Percentiles rank a stretch among this genome's conserved stretches.
phyloP scores from a whole-genome alignment of 2,888 invertebrate species.

The Sycophila texana region DNA sequence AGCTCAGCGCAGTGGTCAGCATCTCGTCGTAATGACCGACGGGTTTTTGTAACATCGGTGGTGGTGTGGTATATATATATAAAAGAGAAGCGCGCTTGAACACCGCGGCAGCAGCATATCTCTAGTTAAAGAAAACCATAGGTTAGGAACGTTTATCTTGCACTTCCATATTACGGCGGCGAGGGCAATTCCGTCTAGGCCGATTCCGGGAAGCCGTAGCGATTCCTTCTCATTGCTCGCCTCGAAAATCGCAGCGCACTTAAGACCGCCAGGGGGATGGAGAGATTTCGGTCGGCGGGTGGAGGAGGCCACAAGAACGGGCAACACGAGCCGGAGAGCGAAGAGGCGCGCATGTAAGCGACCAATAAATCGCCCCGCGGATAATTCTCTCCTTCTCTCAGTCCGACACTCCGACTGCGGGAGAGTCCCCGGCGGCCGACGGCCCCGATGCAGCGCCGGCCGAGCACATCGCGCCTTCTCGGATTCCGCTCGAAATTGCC shows the following conservation, averaged over 20 bases:
- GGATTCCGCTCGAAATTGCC: conserved; percentile 72
- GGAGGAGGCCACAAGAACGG: not conserved
- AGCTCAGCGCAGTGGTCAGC: not conserved
- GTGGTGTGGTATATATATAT: not conserved
- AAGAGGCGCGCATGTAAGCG: conserved; percentile 5
- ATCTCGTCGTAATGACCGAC: not conserved
- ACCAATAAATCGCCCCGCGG: conserved; percentile 50
- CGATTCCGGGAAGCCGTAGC: conserved; percentile 48
- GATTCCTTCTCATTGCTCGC: conserved; percentile 51
- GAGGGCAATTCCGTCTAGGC: conserved; percentile 49
- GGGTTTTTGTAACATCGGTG: not conserved
- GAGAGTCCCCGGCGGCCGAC: conserved; percentile 32
- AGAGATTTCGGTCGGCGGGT: conserved; percentile 28
- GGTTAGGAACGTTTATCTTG: conserved; percentile 52
- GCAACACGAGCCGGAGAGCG: not conserved
- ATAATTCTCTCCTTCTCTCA: conserved; percentile 35
- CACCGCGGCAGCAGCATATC: conserved; percentile 27
- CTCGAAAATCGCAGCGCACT: conserved; percentile 49
- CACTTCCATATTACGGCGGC: conserved; percentile 52
- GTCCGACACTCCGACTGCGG: conserved; percentile 21
- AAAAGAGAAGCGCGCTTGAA: conserved; percentile 14
- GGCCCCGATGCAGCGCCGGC: conserved; percentile 27
- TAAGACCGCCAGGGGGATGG: conserved; percentile 16
- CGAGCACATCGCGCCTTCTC: conserved; percentile 54
- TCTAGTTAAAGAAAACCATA: conserved; percentile 53